Base-by-base conservation (phyloP, 2,113 vertebrate genomes). In the Chlorocebus sabaeus region DNA sequence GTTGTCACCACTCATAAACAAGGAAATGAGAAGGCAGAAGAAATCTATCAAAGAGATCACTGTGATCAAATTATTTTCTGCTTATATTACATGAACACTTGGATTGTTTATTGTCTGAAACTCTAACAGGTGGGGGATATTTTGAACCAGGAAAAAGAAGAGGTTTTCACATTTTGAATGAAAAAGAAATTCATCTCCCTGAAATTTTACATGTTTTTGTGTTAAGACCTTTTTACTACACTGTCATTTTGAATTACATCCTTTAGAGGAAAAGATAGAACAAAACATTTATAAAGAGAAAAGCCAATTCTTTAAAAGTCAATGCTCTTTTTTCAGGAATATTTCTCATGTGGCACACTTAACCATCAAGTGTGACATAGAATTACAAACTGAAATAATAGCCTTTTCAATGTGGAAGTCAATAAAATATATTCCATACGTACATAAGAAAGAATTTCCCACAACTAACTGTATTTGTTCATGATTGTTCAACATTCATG, bases 161-260 rank as follows among this genome's bases (percentile, higher is more conserved):
- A 6, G 35, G 14, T 79, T 84, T 68, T 38, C 85, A 92, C 75
- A 0, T 82, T 95, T 97, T 96, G 40, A 79, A 95, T 97, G 81
- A 95, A 76, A 82, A 98, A 83, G 94, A 98, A 87, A 67, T 82
- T 90, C 76, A 96, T 96, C 93, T 38, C n/a, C 52, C 87, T 86
- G 5, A 90, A 35, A 89, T 82, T 85, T 93, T 90, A 67, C 27
- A 40, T 78, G 59, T 72, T 0, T 95, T 87, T 97, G 84, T 32
- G 10, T 83, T 84, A 81, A 86, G n/a, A 70, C 3, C 43, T 81
- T 81, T 50, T 93, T 82, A 93, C 3, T 79, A 72, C 17, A 13
- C 20, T 75, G 52, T 78, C 25, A 96, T 97, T 96, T 96, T 96
- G 82, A 95, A 94, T 96, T 97, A 45, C 11, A 67, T 40, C 1